These are phyloP conservation scores for Crypturellus tataupa DNA, from an alignment of 2,797 vertebrate genomes.

Conservation along the genomic window DNA sequence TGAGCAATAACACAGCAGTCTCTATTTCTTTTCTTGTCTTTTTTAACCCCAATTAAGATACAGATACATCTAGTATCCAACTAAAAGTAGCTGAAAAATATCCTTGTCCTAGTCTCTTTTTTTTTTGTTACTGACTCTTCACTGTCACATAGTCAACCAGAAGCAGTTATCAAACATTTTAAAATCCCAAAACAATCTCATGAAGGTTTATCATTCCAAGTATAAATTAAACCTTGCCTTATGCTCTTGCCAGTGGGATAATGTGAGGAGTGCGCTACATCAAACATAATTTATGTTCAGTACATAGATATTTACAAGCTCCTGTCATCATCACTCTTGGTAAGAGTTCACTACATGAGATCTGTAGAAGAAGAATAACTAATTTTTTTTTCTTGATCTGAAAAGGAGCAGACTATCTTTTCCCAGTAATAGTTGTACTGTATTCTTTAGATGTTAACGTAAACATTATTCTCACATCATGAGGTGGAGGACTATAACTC, in stretches of 20 bases:
- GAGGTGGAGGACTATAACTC: background rate
- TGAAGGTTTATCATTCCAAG: background rate
- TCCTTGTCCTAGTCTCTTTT: background rate
- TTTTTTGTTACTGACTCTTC: background rate
- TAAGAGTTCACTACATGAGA: background rate
- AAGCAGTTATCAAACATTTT: background rate
- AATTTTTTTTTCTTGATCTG: background rate
- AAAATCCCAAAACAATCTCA: background rate
- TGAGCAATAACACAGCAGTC: background rate
- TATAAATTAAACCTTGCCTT: background rate
- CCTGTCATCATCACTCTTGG: background rate
- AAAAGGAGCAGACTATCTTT: background rate
- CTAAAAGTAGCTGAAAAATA: background rate
- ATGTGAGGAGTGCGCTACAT: background rate
- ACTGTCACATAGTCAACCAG: background rate
- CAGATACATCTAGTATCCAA: background rate
- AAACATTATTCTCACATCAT: background rate
- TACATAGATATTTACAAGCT: background rate
- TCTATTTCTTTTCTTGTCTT: background rate
- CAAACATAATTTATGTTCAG: background rate
- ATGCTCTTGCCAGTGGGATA: background rate
- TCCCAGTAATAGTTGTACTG: background rate
- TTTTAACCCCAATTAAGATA: background rate
- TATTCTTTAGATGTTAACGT: background rate
- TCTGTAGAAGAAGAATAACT: background rate